These are phyloP conservation scores for Nerophis ophidion DNA, from an alignment of 2,113 vertebrate genomes.

Conservation along the genomic window DNA sequence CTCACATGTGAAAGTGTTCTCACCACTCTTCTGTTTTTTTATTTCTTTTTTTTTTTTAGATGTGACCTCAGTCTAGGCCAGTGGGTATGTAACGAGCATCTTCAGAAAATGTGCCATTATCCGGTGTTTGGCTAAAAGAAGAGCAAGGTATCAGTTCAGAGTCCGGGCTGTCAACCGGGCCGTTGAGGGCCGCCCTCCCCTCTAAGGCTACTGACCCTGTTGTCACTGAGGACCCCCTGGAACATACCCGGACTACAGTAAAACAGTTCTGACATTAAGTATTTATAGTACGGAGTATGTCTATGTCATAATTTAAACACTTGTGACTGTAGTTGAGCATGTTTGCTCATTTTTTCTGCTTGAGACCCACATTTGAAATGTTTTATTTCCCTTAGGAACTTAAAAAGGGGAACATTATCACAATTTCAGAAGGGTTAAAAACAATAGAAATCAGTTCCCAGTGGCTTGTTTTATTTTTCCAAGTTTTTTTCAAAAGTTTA, in stretches of 20 bases:
- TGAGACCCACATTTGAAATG: too few relatives aligned
- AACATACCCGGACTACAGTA: constrained; percentile 76
- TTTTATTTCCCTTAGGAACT: too few relatives aligned
- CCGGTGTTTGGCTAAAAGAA: constrained; percentile 80
- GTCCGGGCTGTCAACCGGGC: constrained; percentile 78
- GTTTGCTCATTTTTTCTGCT: too few relatives aligned
- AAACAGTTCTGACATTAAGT: background rate
- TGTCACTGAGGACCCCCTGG: constrained; percentile 69
- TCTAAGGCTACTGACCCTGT: constrained; percentile 76
- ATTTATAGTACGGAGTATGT: too few relatives aligned
- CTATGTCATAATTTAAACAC: too few relatives aligned
- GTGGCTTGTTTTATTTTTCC: too few relatives aligned
- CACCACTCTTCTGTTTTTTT: background rate
- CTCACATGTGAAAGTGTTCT: background rate
- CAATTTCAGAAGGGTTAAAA: too few relatives aligned
- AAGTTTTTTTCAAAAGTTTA: too few relatives aligned
- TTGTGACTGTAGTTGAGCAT: too few relatives aligned
- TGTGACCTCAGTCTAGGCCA: constrained; percentile 70
- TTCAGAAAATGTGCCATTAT: constrained; percentile 76
- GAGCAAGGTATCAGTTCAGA: constrained; percentile 81
- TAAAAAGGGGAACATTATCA: too few relatives aligned
- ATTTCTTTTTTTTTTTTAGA: constrained; percentile 57
- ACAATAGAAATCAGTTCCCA: too few relatives aligned
- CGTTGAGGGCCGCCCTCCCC: constrained; percentile 78
- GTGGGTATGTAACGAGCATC: constrained; percentile 78